phyloP scores from a whole-genome alignment of 2,797 vertebrate species.

The Sebastes paucispinis region DNA sequence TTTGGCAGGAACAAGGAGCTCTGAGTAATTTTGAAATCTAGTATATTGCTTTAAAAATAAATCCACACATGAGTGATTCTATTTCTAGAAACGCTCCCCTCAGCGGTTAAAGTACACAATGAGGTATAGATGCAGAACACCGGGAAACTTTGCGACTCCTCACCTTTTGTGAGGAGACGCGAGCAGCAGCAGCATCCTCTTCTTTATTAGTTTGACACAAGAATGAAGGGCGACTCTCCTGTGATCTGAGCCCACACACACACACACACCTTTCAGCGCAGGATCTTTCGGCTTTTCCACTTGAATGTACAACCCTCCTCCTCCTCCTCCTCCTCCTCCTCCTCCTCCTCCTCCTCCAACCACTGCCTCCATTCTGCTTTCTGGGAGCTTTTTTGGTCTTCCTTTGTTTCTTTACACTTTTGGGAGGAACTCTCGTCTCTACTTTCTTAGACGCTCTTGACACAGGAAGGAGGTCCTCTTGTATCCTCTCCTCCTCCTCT shows the following conservation, averaged over 20 bases:
- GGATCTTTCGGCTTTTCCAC: constrained; percentile 40
- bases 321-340: too few species aligned
- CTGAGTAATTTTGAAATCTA: neutral
- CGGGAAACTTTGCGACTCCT: neutral
- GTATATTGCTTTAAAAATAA: neutral
- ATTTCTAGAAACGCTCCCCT: neutral
- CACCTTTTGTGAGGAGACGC: neutral
- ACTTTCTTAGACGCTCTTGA: neutral
- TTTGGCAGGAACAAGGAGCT: neutral
- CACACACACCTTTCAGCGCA: constrained; percentile 18
- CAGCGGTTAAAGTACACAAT: neutral
- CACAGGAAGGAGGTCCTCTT: neutral
- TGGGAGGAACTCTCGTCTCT: neutral
- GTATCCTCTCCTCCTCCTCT: neutral
- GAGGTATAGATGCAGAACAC: neutral
- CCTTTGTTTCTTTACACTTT: neutral
- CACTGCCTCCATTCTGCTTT: neutral
- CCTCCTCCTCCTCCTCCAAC: too few species aligned
- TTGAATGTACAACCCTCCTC: constrained; percentile 57
- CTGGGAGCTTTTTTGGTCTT: neutral
- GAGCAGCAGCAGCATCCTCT: neutral
- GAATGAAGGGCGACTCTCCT: constrained; percentile 35
- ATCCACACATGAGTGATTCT: neutral
- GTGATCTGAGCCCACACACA: constrained; percentile 21
- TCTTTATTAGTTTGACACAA: constrained; percentile 33